These are phyloP conservation scores for Turdus rufiventris DNA, from an alignment of 2,113 vertebrate species.

Conservation along the genomic window DNA sequence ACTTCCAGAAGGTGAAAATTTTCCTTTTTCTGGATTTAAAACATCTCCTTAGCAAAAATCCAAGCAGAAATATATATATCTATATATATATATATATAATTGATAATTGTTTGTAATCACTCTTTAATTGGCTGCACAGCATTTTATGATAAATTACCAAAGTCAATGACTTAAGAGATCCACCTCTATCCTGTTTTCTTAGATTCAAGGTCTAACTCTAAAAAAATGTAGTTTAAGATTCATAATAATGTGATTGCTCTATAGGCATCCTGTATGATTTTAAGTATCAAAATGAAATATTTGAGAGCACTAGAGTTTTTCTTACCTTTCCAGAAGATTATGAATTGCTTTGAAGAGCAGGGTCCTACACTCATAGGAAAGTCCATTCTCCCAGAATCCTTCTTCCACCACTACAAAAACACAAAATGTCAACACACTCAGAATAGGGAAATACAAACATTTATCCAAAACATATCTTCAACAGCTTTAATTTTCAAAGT, in stretches of 20 bases:
- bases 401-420: constrained; percentile 90
- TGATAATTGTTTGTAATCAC: background rate
- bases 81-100: too few species aligned
- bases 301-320: background rate
- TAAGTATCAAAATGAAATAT: background rate
- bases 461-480: background rate
- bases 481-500: background rate
- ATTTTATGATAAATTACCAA: background rate
- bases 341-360: constrained; percentile 99
- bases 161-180: background rate
- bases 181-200: background rate
- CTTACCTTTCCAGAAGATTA: constrained; percentile 97
- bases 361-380: constrained; percentile 96
- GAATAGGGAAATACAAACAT: background rate
- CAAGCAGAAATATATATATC: background rate
- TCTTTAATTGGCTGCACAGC: background rate
- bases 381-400: constrained; percentile 95
- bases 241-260: background rate
- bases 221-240: background rate
- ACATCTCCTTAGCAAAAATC: background rate
- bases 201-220: background rate
- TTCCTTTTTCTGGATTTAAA: background rate
- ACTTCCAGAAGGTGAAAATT: background rate
- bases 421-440: background rate
- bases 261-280: background rate